Evolutionary conservation across 2,888 invertebrate species (phyloP).

Genomic region (Xanthorhoe spadicearia): DNA sequence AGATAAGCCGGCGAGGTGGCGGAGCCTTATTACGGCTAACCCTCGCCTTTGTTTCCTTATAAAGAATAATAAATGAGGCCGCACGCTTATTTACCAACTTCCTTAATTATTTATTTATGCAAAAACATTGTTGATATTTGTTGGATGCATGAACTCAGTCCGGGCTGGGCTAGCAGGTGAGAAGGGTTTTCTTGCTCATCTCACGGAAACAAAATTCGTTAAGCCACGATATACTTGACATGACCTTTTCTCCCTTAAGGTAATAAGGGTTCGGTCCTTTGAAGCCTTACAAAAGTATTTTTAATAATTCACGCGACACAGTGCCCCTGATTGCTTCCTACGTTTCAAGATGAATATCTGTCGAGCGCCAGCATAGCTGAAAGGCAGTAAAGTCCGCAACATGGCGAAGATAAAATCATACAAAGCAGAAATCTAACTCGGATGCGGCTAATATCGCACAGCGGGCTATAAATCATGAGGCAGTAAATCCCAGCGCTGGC

Average conservation of each 20-base stretch:
- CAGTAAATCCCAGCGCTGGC: constrained; percentile 59
- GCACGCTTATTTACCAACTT: constrained; percentile 83
- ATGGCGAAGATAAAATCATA: constrained; percentile 23
- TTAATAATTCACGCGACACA: constrained; percentile 20
- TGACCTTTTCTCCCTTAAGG: constrained; percentile 29
- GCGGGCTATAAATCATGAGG: constrained; percentile 57
- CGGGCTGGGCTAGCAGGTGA: constrained; percentile 46
- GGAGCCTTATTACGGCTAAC: constrained; percentile 85
- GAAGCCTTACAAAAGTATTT: constrained; percentile 19
- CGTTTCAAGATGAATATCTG: constrained; percentile 18
- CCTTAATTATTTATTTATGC: constrained; percentile 84
- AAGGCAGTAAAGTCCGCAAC: constrained; percentile 20
- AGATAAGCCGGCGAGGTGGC: constrained; percentile 85
- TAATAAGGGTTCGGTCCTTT: constrained; percentile 29
- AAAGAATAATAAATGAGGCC: constrained; percentile 85
- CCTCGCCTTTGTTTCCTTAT: constrained; percentile 86
- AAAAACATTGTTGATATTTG: constrained; percentile 80
- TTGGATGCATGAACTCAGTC: constrained; percentile 62
- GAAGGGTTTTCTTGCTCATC: constrained; percentile 45
- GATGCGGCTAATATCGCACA: constrained; percentile 39
- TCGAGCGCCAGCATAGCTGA: constrained; percentile 5
- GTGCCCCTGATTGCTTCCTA: not conserved
- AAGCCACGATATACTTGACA: constrained; percentile 22
- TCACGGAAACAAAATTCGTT: constrained; percentile 31
- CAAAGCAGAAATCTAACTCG: constrained; percentile 21